Conservation (phyloP, 2,888 invertebrate genomes). For the Crossocerus cetratus region DNA sequence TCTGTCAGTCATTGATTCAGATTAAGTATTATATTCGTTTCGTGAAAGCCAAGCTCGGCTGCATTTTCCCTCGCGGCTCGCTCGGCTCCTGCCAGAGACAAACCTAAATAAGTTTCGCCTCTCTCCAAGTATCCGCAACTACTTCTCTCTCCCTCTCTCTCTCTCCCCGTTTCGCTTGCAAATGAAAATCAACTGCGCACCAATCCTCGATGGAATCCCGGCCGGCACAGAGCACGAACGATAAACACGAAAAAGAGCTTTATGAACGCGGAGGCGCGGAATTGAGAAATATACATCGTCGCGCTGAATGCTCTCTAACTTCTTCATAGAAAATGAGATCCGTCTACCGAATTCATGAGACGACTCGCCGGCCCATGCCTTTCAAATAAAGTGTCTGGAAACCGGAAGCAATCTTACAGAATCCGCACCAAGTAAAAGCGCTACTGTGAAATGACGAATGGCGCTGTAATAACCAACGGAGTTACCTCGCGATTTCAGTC, state of each 20-base stretch:
- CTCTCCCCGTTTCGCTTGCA: slow-evolving; percentile 27
- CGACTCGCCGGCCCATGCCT: too few species aligned
- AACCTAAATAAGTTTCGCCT: not conserved
- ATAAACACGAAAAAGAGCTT: slow-evolving; percentile 42
- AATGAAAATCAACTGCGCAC: slow-evolving; percentile 46
- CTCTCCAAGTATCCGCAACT: not conserved
- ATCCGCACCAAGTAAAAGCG: too few species aligned
- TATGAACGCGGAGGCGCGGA: slow-evolving; percentile 53
- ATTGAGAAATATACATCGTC: slow-evolving; percentile 35
- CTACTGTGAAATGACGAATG: too few species aligned
- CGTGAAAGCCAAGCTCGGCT: slow-evolving; percentile 21
- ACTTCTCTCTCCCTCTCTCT: not conserved
- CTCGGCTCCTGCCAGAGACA: not conserved
- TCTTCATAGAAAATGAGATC: slow-evolving; percentile 41
- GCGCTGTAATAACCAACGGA: too few species aligned
- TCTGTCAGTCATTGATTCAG: slow-evolving; percentile 66
- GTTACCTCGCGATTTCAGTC: too few species aligned
- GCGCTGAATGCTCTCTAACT: slow-evolving; percentile 35
- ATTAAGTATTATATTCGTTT: slow-evolving; percentile 59
- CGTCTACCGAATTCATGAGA: slow-evolving; percentile 19
- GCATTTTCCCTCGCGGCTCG: not conserved
- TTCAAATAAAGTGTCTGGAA: too few species aligned
- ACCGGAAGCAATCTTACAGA: too few species aligned
- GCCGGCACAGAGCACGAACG: slow-evolving; percentile 21
- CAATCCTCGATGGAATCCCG: slow-evolving; percentile 42